These are phyloP conservation scores for Rhamnusium bicolor DNA, from an alignment of 2,888 invertebrate species.

Conservation along the genomic window DNA sequence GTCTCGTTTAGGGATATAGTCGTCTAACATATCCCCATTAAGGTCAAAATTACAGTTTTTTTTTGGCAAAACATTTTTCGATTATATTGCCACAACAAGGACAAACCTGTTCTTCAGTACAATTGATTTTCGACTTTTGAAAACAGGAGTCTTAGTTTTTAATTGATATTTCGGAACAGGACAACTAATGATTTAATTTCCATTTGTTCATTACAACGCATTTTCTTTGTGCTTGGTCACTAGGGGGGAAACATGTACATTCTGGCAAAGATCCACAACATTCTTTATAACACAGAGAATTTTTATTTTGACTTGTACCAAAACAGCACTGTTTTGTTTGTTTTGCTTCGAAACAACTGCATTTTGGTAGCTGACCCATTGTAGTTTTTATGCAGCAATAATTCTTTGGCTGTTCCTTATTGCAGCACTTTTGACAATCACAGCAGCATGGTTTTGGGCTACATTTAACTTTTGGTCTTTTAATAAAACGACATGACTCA, in stretches of 20 bases:
- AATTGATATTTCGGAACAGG: too few species aligned
- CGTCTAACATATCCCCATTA: constrained; percentile 4
- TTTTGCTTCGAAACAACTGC: background rate
- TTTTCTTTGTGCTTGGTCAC: background rate
- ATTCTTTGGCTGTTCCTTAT: background rate
- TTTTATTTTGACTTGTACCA: background rate
- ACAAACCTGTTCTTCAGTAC: constrained; percentile 12
- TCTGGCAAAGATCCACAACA: background rate
- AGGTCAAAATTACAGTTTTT: background rate
- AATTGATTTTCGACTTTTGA: too few species aligned
- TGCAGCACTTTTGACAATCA: background rate
- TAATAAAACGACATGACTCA: background rate
- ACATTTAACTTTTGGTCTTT: constrained; percentile 3
- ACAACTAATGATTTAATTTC: too few species aligned
- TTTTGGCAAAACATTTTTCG: background rate
- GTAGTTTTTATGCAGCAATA: background rate
- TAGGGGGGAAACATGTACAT: background rate
- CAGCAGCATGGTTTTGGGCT: background rate
- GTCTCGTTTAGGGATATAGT: constrained; percentile 8
- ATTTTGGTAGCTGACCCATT: background rate
- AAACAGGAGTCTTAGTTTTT: too few species aligned
- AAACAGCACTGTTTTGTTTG: background rate
- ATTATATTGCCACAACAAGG: constrained; percentile 9
- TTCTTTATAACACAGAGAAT: background rate
- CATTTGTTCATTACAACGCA: background rate